Base-by-base conservation (phyloP, 1,140 invertebrate genomes). In the Hestina assimilis region DNA sequence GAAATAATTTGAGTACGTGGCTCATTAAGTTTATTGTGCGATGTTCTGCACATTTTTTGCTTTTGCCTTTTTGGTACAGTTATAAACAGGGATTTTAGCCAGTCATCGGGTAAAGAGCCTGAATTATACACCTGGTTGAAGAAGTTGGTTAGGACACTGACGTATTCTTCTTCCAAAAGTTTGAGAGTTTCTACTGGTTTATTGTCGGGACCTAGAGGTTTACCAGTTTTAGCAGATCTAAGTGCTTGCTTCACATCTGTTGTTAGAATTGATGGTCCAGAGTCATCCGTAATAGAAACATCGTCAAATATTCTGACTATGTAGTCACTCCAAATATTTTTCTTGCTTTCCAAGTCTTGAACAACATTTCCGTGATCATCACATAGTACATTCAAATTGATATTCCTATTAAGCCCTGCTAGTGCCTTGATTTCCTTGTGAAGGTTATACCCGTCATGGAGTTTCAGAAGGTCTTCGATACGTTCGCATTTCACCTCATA, bases 381-480 rank as follows among this genome's bases (percentile, higher is more conserved):
- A 45, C 1, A 26, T 35, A 45, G 29, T 38, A 33, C 19, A 11
- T 15, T 20, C 42, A 21, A 51, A 9, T 33, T 50, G 35, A 26
- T 57, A n/a, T 20, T 11, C 15, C 23, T 15, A 35, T 33, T 50
- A 31, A 12, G 4, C 12, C 28, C 55, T 3, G 42, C n/a, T 19
- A 57, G 31, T 19, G 54, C 12, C 9, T 38, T 59, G 15, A 59
- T 62, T 41, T 57, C 47, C 23, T 54, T 59, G 46, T 60, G 57
- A 9, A 59, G 12, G 51, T 59, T 67, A 40, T 57, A 73, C 52
- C 47, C 52, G 47, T 64, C 61, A 45, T 63, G 47, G 53, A 62
- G 62, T 28, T 21, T 23, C 26, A 35, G 17, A 5, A 56, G 58
- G 4, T 53, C 46, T 43, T 66, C 63, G 1, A 66, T 1, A 41